A percentile compares a stretch with the other conserved stretches of the same genome.
Conservation (phyloP, 2,113 vertebrate species). For the Rhizomys pruinosus region DNA sequence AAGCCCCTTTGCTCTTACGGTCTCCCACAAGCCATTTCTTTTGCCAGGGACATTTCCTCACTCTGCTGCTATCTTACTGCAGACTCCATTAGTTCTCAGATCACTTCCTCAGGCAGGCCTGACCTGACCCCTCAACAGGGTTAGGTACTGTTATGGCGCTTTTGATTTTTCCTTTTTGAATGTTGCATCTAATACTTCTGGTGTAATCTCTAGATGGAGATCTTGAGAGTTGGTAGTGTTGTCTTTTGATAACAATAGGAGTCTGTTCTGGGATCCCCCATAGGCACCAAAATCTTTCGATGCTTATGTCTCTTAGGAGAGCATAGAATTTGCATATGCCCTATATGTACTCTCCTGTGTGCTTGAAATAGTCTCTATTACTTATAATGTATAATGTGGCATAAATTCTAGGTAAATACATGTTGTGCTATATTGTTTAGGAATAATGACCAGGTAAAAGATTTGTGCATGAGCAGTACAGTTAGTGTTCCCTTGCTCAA, state of each 20-base stretch:
- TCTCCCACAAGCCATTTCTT: neutral
- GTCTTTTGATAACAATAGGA: neutral
- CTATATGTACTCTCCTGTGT: neutral
- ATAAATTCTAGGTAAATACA: neutral
- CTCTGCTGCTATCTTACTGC: rapidly evolving
- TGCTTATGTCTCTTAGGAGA: neutral
- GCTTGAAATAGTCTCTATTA: neutral
- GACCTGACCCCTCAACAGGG: neutral
- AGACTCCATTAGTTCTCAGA: neutral
- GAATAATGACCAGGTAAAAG: neutral
- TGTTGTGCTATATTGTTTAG: neutral
- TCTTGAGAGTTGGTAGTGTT: neutral
- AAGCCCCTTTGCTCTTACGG: neutral
- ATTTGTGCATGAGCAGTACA: neutral
- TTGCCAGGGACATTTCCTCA: neutral
- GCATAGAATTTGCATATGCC: neutral
- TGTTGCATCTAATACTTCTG: neutral
- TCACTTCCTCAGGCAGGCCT: neutral
- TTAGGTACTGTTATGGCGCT: neutral
- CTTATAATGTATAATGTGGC: neutral
- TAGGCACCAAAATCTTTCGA: neutral
- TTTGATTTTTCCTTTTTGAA: neutral
- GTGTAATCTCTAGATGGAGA: neutral
- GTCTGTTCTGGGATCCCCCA: neutral
- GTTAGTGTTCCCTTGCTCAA: neutral